Evolutionary conservation across 2,888 invertebrate genomes (phyloP).

Genomic region (Dicycla oo): DNA sequence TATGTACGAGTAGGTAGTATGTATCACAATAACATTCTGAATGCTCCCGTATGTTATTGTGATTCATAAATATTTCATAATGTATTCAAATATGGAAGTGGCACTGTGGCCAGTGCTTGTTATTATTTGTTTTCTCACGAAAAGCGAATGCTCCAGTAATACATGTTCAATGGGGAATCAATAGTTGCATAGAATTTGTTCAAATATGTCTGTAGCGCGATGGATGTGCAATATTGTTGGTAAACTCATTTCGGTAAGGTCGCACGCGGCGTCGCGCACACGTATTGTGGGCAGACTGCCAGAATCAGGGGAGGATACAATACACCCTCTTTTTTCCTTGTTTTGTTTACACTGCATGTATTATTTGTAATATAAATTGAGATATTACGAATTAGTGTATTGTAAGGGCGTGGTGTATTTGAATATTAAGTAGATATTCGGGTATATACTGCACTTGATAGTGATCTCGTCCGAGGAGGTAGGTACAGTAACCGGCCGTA

Average conservation of each 20-base stretch:
- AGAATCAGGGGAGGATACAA: conserved; percentile 74
- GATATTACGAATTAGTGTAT: conserved; percentile 41
- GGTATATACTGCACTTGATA: not conserved
- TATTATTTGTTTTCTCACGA: not conserved
- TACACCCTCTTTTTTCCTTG: conserved; percentile 59
- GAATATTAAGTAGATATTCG: not conserved
- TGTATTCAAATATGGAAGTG: not conserved
- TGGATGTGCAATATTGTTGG: conserved; percentile 72
- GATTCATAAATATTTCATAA: not conserved
- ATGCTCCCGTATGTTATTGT: not conserved
- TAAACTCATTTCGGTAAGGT: conserved; percentile 75
- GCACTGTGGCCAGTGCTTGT: not conserved
- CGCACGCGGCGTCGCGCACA: conserved; percentile 74
- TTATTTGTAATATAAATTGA: conserved; percentile 51
- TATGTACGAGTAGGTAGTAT: not conserved
- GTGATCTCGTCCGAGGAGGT: not conserved
- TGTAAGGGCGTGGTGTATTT: conserved; percentile 1
- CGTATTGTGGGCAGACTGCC: conserved; percentile 76
- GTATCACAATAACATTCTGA: not conserved
- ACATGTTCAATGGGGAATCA: conserved; percentile 3
- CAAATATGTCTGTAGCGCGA: conserved; percentile 46
- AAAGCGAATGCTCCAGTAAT: not conserved
- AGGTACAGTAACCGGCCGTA: no score
- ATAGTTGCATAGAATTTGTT: conserved; percentile 40
- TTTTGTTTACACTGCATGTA: conserved; percentile 60